Evolutionary conservation across 1,140 invertebrate species (phyloP), one percentile per base, ranked within the genome.

Genomic region (Schlechtendalia chinensis): DNA sequence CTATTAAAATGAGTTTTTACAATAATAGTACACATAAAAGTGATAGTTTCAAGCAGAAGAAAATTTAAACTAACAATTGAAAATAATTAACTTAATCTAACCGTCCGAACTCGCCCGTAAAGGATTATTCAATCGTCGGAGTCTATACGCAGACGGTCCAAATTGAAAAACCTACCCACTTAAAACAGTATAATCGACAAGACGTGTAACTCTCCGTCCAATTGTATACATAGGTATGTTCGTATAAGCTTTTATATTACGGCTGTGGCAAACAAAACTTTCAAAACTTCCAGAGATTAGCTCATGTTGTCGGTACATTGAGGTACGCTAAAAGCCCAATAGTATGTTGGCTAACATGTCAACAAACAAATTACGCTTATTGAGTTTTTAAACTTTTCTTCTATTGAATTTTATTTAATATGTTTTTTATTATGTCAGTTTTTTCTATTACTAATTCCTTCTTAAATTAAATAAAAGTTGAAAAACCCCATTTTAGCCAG

Each of bases 211-310:
- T 22, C 22, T 71, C 24, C 45, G 22, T 72, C 24, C n/a, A 54
- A 72, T 72, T 72, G 29, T 72, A 54, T 50, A 50, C 32, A 39
- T 29, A 72, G 69, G 69, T 54, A 72, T 29, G n/a, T 54, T 54
- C 19, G 67, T 77, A 39, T 39, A 50, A 58, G 72, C 53, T 77
- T 77, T 77, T 77, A 59, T 45, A 54, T 22, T 22, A 22, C 27
- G 32, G 39, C n/a, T 56, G 54, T 10, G 54, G 72, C 59, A 17
- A 12, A 59, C 32, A 4, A 77, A 77, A 77, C 29, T 77, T 59
- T 77, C n/a, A 14, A 75, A 77, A 77, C 54, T 59, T 45, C 16
- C 11, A 59, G 29, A 77, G 54, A 77, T 77, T 77, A 77, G 16
- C 39, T 29, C 74, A 59, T n/a, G 22, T 47, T 47, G 45, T 50